Evolutionary conservation across 2,888 invertebrate species (phyloP).

Genomic region (Tachina fera): DNA sequence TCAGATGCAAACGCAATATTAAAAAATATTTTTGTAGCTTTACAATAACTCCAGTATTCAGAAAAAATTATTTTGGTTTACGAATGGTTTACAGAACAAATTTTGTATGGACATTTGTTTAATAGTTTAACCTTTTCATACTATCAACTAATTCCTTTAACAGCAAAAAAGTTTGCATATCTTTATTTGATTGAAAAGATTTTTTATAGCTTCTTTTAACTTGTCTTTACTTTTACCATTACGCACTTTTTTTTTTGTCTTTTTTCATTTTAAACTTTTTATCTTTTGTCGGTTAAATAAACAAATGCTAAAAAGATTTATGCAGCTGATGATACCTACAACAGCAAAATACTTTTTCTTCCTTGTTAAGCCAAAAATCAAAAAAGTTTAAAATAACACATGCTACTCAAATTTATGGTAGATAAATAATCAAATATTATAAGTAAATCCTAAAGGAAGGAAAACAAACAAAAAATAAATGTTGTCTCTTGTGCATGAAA

Average conservation of each 20-base stretch:
- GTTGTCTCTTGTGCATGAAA: constrained; percentile 10
- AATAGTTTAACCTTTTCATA: neutral
- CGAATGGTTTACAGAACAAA: no score
- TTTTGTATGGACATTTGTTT: no score
- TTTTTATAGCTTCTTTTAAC: neutral
- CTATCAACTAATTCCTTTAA: neutral
- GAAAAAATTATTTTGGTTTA: no score
- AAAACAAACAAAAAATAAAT: neutral
- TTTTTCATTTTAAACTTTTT: no score
- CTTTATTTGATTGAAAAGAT: neutral
- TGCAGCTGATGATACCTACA: constrained; percentile 49
- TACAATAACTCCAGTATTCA: no score
- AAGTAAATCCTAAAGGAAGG: constrained; percentile 13
- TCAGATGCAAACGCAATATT: no score
- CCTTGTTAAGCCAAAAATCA: neutral
- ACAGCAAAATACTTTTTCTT: neutral
- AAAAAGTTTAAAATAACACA: constrained; percentile 8
- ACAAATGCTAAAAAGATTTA: constrained; percentile 35
- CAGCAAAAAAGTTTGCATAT: neutral
- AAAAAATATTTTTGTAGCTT: no score
- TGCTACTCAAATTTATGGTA: constrained; percentile 28
- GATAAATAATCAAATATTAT: constrained; percentile 33
- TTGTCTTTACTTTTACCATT: neutral
- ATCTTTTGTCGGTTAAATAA: constrained; percentile 5
- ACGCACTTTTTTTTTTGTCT: neutral